phyloP scores from a whole-genome alignment of 1,140 invertebrate genomes.

The Leptopilina clavipes region DNA sequence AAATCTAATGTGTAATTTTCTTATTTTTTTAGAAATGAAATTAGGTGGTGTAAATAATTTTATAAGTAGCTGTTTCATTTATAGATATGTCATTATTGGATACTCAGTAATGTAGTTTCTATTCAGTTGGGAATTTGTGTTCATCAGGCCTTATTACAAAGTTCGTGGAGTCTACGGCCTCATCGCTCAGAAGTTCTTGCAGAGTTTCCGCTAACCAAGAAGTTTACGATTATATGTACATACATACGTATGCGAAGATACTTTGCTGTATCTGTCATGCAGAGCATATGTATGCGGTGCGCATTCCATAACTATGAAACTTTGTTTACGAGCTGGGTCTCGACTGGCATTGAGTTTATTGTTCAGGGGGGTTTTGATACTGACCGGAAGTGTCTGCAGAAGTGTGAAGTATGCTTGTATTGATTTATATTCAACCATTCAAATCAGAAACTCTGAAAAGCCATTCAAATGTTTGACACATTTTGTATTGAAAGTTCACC shows the following conservation, averaged over 20 bases:
- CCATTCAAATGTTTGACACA: neutral
- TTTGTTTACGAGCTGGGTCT: slow-evolving; percentile 15
- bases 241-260: neutral
- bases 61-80: neutral
- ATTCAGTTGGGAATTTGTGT: slow-evolving; percentile 5
- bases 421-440: neutral
- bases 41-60: neutral
- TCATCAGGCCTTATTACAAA: slow-evolving; percentile 25
- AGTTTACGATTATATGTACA: neutral
- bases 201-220: neutral
- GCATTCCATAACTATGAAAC: slow-evolving; percentile 26
- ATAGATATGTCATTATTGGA: neutral
- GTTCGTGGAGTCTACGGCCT: neutral
- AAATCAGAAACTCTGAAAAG: neutral
- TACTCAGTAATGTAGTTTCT: slow-evolving; percentile 10
- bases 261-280: neutral
- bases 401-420: slow-evolving; percentile 12
- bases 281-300: neutral
- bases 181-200: slow-evolving; percentile 28
- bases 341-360: slow-evolving; percentile 21
- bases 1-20: too few species aligned
- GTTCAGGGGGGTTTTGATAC: neutral
- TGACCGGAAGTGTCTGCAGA: slow-evolving; percentile 14
- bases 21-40: neutral
- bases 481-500: too few species aligned